A percentile compares a stretch with the other conserved stretches of the same genome.
These are phyloP conservation scores for Muraenolepis orangiensis DNA, from an alignment of 2,797 vertebrate species.

Conservation along the genomic window DNA sequence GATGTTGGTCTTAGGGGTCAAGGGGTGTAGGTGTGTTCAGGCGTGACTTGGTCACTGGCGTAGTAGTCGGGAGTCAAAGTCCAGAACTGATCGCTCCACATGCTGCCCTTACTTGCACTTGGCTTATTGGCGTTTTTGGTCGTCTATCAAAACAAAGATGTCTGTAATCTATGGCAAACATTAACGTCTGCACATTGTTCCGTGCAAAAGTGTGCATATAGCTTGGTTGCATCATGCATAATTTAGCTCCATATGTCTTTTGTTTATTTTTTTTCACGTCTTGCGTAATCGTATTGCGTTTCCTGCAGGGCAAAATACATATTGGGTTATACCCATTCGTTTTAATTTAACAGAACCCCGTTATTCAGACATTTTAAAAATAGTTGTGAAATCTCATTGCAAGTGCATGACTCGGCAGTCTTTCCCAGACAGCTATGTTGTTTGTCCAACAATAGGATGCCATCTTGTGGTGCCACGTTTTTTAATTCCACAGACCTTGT, in stretches of 20 bases:
- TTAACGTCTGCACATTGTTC: neutral
- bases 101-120: neutral
- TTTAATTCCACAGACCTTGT: conserved; percentile 42
- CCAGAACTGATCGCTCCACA: neutral
- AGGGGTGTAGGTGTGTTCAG: conserved; percentile 25
- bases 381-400: conserved; percentile 6
- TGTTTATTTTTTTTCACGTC: neutral
- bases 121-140: conserved; percentile 1
- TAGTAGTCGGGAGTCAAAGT: conserved; percentile 34
- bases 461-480: conserved; percentile 39
- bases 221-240: no score
- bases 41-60: conserved; percentile 42
- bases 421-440: conserved; percentile 14
- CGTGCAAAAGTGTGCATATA: no score
- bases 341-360: neutral
- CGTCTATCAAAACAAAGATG: neutral
- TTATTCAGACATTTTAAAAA: neutral
- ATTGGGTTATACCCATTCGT: neutral
- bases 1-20: conserved; percentile 38
- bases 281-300: neutral
- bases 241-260: no score
- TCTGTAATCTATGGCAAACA: neutral
- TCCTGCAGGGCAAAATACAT: neutral
- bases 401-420: conserved; percentile 27
- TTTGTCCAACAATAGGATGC: conserved; percentile 31